These are phyloP conservation scores for Gulo gulo DNA, from an alignment of 2,113 vertebrate species.

Conservation along the genomic window DNA sequence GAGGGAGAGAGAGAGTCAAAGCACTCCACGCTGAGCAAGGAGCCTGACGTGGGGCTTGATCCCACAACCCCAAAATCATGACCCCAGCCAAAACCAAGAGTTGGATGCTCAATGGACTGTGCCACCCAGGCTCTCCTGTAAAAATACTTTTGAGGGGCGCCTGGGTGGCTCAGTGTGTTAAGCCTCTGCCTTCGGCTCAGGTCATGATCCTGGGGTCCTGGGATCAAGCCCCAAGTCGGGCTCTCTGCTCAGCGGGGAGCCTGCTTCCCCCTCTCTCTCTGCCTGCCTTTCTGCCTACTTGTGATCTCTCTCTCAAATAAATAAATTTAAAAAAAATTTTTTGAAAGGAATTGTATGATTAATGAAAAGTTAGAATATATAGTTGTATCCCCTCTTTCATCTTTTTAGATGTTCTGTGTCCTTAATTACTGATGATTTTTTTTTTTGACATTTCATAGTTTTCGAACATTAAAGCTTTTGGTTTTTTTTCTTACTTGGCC, in stretches of 20 bases:
- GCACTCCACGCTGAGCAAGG: background rate
- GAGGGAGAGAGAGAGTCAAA: background rate
- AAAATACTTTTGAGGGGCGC: background rate
- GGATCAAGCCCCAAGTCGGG: no score
- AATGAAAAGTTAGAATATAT: background rate
- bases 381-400: background rate
- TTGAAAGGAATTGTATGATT: background rate
- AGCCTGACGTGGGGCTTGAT: background rate
- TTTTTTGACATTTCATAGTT: background rate
- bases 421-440: background rate
- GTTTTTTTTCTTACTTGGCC: background rate
- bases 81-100: background rate
- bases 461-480: slow-evolving; percentile 11
- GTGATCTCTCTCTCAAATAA: no score
- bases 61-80: background rate
- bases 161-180: no score
- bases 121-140: background rate
- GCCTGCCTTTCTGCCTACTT: no score
- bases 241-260: no score
- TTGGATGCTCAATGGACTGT: background rate
- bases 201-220: no score
- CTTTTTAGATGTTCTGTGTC: background rate
- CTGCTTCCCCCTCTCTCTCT: no score
- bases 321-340: background rate
- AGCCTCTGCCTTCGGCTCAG: no score